Evolutionary conservation across 1,140 invertebrate species (phyloP), one percentile per base, ranked within the genome.

Genomic region (Diuraphis noxia): DNA sequence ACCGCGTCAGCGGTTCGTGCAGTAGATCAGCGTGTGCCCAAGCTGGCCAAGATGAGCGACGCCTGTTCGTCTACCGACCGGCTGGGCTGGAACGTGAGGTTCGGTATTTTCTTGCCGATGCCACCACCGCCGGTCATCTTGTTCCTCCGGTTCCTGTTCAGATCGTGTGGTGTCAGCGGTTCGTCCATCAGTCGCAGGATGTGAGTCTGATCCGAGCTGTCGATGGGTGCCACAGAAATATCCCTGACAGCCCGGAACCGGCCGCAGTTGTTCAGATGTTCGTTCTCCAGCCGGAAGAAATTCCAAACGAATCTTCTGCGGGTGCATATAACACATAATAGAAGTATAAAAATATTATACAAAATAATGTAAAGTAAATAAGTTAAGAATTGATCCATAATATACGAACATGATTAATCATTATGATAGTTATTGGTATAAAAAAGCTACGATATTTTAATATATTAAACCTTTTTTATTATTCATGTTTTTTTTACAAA

Each of bases 191-290:
- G 96, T 72, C 95, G 95, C 36, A 96, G 93, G 25, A 97, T 95
- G 92, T 96, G 94, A 5, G 94, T 94, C 93, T 97, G 96, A 94
- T 97, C 96, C 38, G 96, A 98, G 89, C 97, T 97, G 94, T 99
- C 98, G 38, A 99, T 96, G 0, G 99, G 99, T 21, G 98, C 98
- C 40, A 99, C 98, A 0, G 98, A 99, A 92, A 99, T 99, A 94
- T 99, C 99, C 38, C 99, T 94, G 0, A 99, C 99, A 8, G 99
- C 99, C 93, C 99, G 95, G 95, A 99, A 99, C 95, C 99, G 98
- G 94, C 99, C 99, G 95, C 99, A 99, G 95, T 99, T 99, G 94
- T 99, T 99, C 13, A 99, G 95, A 95, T 99, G 99, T 93, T 99
- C 99, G 94, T 99, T 99, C 94, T 99, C 99, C 92, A 99, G 94